Base-by-base conservation (phyloP, 2,888 invertebrate species). In the Gasteruption jaculator region DNA sequence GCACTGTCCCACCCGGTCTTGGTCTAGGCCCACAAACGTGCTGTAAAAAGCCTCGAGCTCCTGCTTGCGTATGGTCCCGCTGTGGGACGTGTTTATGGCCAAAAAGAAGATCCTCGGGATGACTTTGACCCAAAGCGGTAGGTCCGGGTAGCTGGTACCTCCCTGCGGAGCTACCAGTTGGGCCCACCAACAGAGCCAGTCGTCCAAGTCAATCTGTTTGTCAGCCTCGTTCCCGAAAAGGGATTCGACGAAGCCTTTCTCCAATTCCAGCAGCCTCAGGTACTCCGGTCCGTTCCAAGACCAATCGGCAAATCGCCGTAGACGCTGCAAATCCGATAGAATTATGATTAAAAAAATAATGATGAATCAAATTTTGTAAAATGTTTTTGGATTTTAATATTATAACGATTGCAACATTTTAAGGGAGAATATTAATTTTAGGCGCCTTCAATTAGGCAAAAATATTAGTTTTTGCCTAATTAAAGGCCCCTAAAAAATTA, bases 261-360 rank as follows among this genome's bases (percentile, higher is more conserved):
- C 83, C 46, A 85, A 82, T 68, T 86, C 85, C 46, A 81, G 74
- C 42, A 85, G 72, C 52, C 83, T 81, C 64, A 84, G 79, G 63
- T 81, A 85, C 67, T 86, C 85, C 15, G 83, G 78, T 24, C 83
- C 83, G 69, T 83, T 83, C 50, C 74, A 75, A 37, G 84, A 82
- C 85, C 85, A 86, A 66, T 85, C 85, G 31, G 85, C 83, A 64
- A 85, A 86, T 70, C 85, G 83, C 42, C 84, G 79, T 60, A 85
- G 71, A 52, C 73, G 68, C 74, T 74, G 56, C 8, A 48, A 52
- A n/a, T n/a, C n/a, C n/a, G n/a, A n/a, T n/a, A n/a, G n/a, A n/a
- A n/a, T n/a, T 22, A 22, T 4, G 15, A 4, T 7, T 22, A 20
- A 16, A 26, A 20, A 21, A 19, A 20, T 24, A 20, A 29, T 38